phyloP scores from a whole-genome alignment of 2,113 vertebrate species.

The Theristicus caerulescens region DNA sequence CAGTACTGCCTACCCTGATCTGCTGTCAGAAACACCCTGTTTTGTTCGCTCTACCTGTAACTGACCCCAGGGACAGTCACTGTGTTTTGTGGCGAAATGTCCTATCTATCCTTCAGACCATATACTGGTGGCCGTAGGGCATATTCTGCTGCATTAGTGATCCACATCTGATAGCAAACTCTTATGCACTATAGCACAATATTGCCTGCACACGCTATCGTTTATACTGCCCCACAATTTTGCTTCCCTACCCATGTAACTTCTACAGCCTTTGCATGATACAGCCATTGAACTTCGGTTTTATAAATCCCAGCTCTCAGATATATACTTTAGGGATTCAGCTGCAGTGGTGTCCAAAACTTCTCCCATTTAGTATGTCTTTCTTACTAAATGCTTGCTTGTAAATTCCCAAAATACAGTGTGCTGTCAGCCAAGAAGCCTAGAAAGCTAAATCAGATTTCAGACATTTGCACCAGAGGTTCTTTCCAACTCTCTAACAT shows the following conservation, averaged over 20 bases:
- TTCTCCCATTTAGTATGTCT: not conserved
- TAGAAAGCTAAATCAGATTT: constrained; percentile 52
- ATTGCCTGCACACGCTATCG: not conserved
- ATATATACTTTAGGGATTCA: not conserved
- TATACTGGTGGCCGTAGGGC: not conserved
- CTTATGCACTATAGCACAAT: not conserved
- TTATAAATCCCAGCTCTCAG: not conserved
- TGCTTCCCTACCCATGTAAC: not conserved
- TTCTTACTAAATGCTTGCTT: constrained; percentile 10
- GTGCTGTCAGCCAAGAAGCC: constrained; percentile 40
- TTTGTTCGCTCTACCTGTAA: not conserved
- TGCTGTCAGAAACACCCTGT: not conserved
- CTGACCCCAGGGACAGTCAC: not conserved
- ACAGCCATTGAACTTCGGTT: not conserved
- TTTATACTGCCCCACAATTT: not conserved
- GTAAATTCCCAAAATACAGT: constrained; percentile 13
- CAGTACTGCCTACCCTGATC: not conserved
- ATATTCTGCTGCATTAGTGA: not conserved
- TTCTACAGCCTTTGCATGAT: not conserved
- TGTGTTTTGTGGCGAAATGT: not conserved
- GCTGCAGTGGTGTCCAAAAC: not conserved
- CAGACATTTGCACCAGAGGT: constrained; percentile 39
- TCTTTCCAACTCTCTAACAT: constrained; percentile 34
- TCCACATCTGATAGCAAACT: not conserved
- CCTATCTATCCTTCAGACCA: not conserved